Evolutionary conservation across 2,113 vertebrate species (phyloP).

Genomic region (Lota lota): DNA sequence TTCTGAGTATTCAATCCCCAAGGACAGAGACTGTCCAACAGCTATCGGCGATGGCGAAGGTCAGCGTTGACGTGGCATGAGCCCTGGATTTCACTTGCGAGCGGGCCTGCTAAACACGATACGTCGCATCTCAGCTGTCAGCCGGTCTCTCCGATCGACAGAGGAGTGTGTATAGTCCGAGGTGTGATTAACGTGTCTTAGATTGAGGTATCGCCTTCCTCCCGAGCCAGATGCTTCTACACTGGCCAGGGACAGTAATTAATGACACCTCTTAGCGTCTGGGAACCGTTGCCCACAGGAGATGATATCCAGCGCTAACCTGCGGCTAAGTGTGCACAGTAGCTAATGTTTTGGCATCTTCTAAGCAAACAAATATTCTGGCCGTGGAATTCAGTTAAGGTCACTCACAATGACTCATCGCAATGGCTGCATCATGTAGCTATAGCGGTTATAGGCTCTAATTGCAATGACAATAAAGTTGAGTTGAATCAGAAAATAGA

Average conservation of each 20-base stretch:
- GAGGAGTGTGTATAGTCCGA: constrained; percentile 61
- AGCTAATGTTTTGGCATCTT: not conserved
- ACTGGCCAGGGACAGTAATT: constrained; percentile 85
- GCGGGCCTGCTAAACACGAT: constrained; percentile 38
- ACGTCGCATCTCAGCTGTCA: constrained; percentile 44
- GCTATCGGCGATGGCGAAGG: constrained; percentile 52
- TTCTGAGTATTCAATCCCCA: constrained; percentile 78
- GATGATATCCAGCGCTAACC: constrained; percentile 19
- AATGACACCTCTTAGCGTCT: constrained; percentile 73
- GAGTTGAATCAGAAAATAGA: too few species aligned
- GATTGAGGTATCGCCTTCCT: constrained; percentile 80
- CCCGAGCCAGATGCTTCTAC: constrained; percentile 79
- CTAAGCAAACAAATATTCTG: not conserved
- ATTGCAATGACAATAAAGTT: too few species aligned
- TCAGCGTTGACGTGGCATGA: constrained; percentile 58
- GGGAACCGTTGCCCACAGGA: constrained; percentile 53
- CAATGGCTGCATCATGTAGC: too few species aligned
- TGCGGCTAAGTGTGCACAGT: not conserved
- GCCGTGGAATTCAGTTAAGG: too few species aligned
- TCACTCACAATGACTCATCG: too few species aligned
- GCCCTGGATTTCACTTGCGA: constrained; percentile 28
- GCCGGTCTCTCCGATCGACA: constrained; percentile 41
- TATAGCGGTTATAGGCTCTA: too few species aligned
- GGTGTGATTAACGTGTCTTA: constrained; percentile 87
- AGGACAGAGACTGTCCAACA: constrained; percentile 56